These are phyloP conservation scores for Plagodis pulveraria DNA, from an alignment of 2,888 invertebrate genomes.

Conservation along the genomic window DNA sequence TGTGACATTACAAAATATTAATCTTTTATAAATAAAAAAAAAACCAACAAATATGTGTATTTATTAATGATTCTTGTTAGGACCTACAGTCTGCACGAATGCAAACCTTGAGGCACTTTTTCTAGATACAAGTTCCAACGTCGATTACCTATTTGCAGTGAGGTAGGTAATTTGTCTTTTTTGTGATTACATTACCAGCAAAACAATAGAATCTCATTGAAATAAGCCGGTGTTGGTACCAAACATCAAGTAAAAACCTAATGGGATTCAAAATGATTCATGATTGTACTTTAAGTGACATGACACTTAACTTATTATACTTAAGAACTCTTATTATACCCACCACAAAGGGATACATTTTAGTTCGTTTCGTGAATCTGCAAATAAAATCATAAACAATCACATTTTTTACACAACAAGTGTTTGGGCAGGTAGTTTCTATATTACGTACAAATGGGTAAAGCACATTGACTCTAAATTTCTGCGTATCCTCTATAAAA, in stretches of 20 bases:
- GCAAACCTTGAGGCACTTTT: constrained; percentile 43
- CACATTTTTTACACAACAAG: no score
- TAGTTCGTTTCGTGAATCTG: no score
- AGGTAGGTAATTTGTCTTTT: constrained; percentile 41
- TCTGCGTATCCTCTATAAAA: no score
- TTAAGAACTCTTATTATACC: neutral
- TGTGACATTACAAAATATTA: no score
- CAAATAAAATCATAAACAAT: no score
- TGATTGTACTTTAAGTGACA: constrained; percentile 11
- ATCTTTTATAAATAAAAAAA: no score
- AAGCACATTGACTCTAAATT: no score
- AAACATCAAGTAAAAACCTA: constrained; percentile 29
- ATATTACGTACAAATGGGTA: no score
- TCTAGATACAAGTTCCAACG: constrained; percentile 44
- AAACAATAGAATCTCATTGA: constrained; percentile 51
- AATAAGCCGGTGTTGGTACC: constrained; percentile 15
- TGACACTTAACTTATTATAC: constrained; percentile 1
- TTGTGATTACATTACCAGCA: constrained; percentile 37
- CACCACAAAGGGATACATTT: no score
- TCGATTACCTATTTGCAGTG: constrained; percentile 33
- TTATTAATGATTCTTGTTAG: neutral
- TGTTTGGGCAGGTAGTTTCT: no score
- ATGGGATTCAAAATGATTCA: constrained; percentile 28
- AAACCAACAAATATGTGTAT: no score
- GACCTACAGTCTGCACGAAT: constrained; percentile 7